Conservation (phyloP, 2,888 invertebrate genomes). For the Ditula angustiorana region DNA sequence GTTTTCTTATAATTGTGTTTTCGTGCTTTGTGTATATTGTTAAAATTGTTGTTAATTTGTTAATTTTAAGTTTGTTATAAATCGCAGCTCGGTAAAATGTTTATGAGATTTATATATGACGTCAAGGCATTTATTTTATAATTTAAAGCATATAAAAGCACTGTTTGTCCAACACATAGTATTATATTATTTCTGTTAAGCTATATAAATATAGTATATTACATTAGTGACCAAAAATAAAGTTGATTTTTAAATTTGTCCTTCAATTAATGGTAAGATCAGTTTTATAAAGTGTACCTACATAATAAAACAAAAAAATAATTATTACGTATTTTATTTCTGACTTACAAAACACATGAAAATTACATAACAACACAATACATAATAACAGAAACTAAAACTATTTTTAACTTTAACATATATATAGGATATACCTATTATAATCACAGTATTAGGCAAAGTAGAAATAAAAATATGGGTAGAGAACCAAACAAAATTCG, state of each 20-base stretch:
- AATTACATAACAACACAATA: background rate
- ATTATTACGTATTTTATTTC: constrained; percentile 37
- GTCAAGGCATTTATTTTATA: constrained; percentile 64
- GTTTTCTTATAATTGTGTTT: constrained; percentile 15
- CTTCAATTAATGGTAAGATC: constrained; percentile 56
- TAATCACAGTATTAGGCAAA: background rate
- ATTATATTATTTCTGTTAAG: constrained; percentile 20
- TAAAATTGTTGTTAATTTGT: constrained; percentile 41
- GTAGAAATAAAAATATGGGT: background rate
- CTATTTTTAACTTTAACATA: background rate
- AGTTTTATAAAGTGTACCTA: constrained; percentile 56
- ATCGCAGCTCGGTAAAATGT: constrained; percentile 39
- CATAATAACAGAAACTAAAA: background rate
- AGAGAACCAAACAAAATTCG: too few relatives aligned
- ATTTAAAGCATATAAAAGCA: constrained; percentile 53
- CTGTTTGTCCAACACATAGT: constrained; percentile 71
- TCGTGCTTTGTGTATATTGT: constrained; percentile 33
- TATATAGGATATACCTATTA: background rate
- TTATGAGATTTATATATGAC: constrained; percentile 47
- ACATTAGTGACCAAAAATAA: constrained; percentile 63
- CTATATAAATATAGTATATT: constrained; percentile 5
- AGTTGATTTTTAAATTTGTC: constrained; percentile 48
- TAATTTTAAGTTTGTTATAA: constrained; percentile 33
- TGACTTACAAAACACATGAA: background rate
- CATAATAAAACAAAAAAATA: constrained; percentile 60